phyloP scores from a whole-genome alignment of 2,797 vertebrate species.

The Myripristis murdjan region DNA sequence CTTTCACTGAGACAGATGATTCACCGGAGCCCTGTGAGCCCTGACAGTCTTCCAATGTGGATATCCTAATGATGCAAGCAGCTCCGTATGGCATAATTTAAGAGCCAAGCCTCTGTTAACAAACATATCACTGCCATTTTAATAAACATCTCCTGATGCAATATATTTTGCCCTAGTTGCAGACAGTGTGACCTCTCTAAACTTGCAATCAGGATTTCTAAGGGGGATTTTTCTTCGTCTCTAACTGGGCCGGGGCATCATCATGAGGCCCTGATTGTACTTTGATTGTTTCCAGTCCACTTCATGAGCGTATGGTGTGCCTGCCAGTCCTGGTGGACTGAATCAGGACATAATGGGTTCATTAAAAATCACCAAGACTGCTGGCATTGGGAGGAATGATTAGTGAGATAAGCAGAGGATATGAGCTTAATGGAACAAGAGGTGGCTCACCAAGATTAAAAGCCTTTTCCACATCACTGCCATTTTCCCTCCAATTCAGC shows the following conservation, averaged over 20 bases:
- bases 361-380: slow-evolving; percentile 78
- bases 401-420: slow-evolving; percentile 84
- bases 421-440: slow-evolving; percentile 82
- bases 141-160: neutral
- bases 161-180: slow-evolving; percentile 30
- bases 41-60: slow-evolving; percentile 34
- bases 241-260: slow-evolving; percentile 49
- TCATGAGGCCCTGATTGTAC: slow-evolving; percentile 51
- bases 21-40: slow-evolving; percentile 18
- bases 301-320: slow-evolving; percentile 60
- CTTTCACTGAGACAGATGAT: slow-evolving; percentile 24
- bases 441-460: slow-evolving; percentile 84
- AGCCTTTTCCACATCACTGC: slow-evolving; percentile 84
- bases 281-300: slow-evolving; percentile 78
- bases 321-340: slow-evolving; percentile 76
- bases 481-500: slow-evolving; percentile 75
- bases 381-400: slow-evolving; percentile 82
- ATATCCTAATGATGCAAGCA: slow-evolving; percentile 45
- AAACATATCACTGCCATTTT: slow-evolving; percentile 24
- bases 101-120: slow-evolving; percentile 28
- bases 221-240: slow-evolving; percentile 49
- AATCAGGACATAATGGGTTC: slow-evolving; percentile 78
- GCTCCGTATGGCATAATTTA: slow-evolving; percentile 45
- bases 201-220: slow-evolving; percentile 32
- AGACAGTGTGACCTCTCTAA: slow-evolving; percentile 47